Evolutionary conservation across 2,113 vertebrate species (phyloP), one percentile per base, ranked within the genome.

Genomic region (Recurvirostra avosetta): DNA sequence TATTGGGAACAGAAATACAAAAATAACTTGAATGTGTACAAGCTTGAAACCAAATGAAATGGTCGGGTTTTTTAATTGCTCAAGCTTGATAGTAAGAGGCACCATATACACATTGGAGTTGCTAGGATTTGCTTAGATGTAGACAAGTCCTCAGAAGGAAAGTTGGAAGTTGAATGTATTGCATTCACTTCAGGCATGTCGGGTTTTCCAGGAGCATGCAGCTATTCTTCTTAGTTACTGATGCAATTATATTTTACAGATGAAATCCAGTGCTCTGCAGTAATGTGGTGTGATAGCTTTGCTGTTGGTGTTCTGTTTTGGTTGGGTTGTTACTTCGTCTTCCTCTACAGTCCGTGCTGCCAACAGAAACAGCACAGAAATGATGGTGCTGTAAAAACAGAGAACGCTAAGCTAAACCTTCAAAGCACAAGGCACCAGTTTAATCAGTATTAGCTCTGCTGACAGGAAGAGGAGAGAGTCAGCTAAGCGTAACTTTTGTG

Each of bases 321-420:
- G 5, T 85, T 68, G 77, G 87, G 41, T 20, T 65, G 40, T 86
- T 68, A 2, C 59, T 56, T 0, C 13, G 0, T 61, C 41, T 62
- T 62, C 36, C 67, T 66, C 40, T 90, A 5, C 26, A 49, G 63
- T 25, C 13, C 4, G 36, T 11, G 86, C 79, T 89, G 87, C 94
- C 94, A 95, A 55, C 34, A 66, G 62, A 52, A 96, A 65, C 74
- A 93, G 87, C 74, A 30, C 43, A 19, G 47, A 21, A 53, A 68
- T 25, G 70, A 81, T 74, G 43, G 10, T 70, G 29, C 65, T 55
- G 63, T 15, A 32, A 74, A 73, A 90, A 40, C 79, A 67, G 90
- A 65, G 86, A 63, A 12, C 17, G 72, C 49, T 15, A 43, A 34
- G 12, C 30, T 32, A 21, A 71, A 4, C 27, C 71, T 47, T 80